Evolutionary conservation across 30 jellyfish, hydroid and myxozoan species (phyloP).

Genomic region (Aurelia sp.): DNA sequence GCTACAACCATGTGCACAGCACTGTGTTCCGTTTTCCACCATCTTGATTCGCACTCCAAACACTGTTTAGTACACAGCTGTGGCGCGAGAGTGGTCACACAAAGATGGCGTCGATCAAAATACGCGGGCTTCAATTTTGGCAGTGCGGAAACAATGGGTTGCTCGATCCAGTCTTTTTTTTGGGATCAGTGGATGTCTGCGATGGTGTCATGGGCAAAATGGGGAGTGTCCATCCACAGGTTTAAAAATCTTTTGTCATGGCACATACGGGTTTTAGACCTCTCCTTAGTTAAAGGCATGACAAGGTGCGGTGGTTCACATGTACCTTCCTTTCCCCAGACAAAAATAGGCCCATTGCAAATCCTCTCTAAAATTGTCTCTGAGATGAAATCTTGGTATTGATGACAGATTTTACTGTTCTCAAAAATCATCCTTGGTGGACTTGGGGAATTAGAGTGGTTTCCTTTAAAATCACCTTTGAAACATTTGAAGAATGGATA

Average conservation of each 20-base stretch:
- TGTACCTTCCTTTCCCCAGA: conserved; percentile 14
- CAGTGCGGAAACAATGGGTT: no score
- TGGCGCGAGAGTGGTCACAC: no score
- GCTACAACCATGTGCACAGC: no score
- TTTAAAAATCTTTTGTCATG: background rate
- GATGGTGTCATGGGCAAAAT: background rate
- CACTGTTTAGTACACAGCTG: no score
- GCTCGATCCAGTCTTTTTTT: no score
- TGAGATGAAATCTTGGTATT: no score
- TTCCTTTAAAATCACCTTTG: conserved; percentile 9
- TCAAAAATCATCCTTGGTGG: background rate
- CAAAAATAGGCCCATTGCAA: background rate
- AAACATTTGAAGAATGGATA: background rate
- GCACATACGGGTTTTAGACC: conserved; percentile 23
- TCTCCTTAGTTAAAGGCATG: conserved; percentile 13
- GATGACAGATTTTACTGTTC: background rate
- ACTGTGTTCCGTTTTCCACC: no score
- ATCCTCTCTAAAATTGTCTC: background rate
- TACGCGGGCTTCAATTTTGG: no score
- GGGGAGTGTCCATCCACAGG: background rate
- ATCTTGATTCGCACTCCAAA: no score
- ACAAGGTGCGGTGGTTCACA: conserved; percentile 20
- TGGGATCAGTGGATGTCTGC: no score
- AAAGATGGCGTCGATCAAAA: no score
- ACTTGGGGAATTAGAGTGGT: background rate